Evolutionary conservation across 2,797 vertebrate genomes (phyloP).

Genomic region (Parauchenoglanis ngamensis): DNA sequence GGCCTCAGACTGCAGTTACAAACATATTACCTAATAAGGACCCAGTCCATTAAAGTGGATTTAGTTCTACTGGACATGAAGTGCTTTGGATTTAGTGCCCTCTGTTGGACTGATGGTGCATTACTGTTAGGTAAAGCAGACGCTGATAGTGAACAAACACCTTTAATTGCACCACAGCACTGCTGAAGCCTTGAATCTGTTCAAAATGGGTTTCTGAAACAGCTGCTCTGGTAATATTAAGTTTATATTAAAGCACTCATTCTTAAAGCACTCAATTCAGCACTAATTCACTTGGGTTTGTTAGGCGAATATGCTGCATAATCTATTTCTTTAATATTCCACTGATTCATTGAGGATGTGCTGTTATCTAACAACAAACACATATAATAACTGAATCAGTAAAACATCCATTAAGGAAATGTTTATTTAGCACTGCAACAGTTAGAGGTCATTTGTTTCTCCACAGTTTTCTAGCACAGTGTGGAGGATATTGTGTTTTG

Average conservation of each 20-base stretch:
- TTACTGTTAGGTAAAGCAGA: background rate
- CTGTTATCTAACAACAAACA: background rate
- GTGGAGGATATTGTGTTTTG: background rate
- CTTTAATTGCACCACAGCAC: background rate
- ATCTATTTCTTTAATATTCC: background rate
- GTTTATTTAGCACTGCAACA: background rate
- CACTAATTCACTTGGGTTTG: background rate
- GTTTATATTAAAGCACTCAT: background rate
- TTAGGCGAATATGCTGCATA: background rate
- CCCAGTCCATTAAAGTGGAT: slow-evolving; percentile 20
- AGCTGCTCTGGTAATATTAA: no score
- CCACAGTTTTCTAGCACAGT: background rate
- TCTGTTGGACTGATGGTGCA: slow-evolving; percentile 20
- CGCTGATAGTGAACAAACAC: background rate
- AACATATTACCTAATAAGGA: slow-evolving; percentile 55
- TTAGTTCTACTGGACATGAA: background rate
- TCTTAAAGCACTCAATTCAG: background rate
- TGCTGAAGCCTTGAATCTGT: background rate
- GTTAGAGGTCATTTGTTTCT: background rate
- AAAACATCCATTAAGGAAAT: background rate
- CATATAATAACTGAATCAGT: background rate
- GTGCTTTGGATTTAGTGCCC: slow-evolving; percentile 9
- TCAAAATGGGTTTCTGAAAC: background rate
- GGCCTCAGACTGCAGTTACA: slow-evolving; percentile 21
- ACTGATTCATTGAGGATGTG: background rate